These are phyloP conservation scores for Lepus oiostolus DNA, from an alignment of 2,797 vertebrate genomes.

Conservation along the genomic window DNA sequence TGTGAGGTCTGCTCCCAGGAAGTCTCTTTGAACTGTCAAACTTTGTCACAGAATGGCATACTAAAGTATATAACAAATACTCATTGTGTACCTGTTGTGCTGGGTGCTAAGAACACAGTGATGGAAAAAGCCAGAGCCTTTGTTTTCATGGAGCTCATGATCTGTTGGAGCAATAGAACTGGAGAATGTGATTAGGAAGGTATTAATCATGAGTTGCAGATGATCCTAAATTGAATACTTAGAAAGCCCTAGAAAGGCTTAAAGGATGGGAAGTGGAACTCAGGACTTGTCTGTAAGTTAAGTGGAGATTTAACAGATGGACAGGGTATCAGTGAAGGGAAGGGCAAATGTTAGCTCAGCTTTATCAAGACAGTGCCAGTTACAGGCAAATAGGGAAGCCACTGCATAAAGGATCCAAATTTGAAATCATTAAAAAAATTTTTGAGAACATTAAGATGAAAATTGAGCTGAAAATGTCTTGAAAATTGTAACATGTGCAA, in stretches of 20 bases:
- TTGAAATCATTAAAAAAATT: neutral
- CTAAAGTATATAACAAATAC: neutral
- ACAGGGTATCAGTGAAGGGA: neutral
- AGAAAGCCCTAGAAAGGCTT: neutral
- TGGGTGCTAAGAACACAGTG: neutral
- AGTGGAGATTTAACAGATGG: constrained; percentile 28
- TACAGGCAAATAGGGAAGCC: neutral
- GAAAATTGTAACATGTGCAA: neutral
- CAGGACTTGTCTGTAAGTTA: neutral
- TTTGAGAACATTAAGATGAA: constrained; percentile 20
- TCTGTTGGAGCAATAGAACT: neutral
- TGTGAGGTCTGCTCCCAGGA: neutral
- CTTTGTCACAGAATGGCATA: neutral
- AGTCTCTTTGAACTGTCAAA: neutral
- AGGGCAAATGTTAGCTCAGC: neutral
- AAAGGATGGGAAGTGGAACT: neutral
- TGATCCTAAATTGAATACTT: neutral
- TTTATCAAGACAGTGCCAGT: neutral
- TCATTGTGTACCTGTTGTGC: neutral
- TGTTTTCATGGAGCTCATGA: neutral
- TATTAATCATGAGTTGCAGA: neutral
- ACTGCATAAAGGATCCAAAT: neutral
- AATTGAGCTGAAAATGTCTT: constrained; percentile 27
- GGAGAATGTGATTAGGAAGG: neutral
- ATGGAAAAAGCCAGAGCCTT: neutral